Conservation (phyloP, 2,888 invertebrate species). For the Campoletis raptor region DNA sequence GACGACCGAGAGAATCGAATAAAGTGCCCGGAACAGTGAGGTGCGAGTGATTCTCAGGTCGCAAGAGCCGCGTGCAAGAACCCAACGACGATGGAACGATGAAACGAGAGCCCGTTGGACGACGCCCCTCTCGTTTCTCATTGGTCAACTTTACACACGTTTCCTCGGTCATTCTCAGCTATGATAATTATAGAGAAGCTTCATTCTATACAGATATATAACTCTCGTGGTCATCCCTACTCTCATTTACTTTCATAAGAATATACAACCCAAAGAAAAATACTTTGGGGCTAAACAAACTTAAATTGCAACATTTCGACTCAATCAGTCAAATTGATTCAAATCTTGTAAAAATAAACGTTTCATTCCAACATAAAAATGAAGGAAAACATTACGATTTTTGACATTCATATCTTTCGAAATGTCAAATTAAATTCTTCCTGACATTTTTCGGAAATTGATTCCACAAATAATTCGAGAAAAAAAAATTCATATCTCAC, state of each 20-base stretch:
- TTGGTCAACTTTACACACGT: constrained; percentile 74
- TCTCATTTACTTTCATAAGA: not conserved
- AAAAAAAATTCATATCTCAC: too few relatives aligned
- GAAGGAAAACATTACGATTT: not conserved
- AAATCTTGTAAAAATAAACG: not conserved
- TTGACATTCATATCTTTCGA: not conserved
- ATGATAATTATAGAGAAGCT: constrained; percentile 60
- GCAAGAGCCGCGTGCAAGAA: constrained; percentile 56
- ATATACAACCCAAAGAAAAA: not conserved
- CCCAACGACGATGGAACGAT: constrained; percentile 49
- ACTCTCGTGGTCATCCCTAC: constrained; percentile 52
- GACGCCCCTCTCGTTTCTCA: constrained; percentile 74
- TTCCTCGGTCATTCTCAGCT: constrained; percentile 63
- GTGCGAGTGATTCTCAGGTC: constrained; percentile 59
- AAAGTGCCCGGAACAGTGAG: constrained; percentile 56
- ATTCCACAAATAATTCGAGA: too few relatives aligned
- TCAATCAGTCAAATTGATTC: not conserved
- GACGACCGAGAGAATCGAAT: constrained; percentile 41
- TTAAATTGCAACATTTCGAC: not conserved
- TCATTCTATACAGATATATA: constrained; percentile 16
- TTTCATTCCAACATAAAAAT: not conserved
- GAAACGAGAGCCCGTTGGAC: constrained; percentile 65
- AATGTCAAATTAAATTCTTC: not conserved
- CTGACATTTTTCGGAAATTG: too few relatives aligned
- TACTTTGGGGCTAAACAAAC: not conserved